Percentiles rank a stretch among this genome's conserved stretches.
phyloP scores from a whole-genome alignment of 2,113 vertebrate species.

The Emydura subglobosa region DNA sequence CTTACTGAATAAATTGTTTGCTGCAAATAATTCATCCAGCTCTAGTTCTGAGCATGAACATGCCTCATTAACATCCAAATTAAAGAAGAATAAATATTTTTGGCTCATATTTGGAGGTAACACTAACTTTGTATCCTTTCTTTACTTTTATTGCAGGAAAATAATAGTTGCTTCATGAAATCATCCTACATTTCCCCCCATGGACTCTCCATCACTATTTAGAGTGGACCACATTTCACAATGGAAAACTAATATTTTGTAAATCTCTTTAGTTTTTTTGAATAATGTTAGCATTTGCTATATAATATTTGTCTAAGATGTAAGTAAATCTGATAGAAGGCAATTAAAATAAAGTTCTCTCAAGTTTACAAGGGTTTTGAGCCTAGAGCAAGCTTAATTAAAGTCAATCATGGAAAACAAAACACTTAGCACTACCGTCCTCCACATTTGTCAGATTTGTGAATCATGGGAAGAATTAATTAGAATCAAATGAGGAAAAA shows the following conservation, averaged over 20 bases:
- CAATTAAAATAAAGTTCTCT: conserved; percentile 76
- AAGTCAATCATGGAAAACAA: conserved; percentile 73
- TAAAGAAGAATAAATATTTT: not conserved
- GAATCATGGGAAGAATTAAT: conserved; percentile 77
- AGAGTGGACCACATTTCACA: not conserved
- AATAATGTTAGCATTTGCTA: conserved; percentile 49
- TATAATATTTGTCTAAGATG: conserved; percentile 66
- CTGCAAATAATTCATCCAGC: not conserved
- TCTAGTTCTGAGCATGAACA: not conserved
- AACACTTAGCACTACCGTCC: conserved; percentile 65
- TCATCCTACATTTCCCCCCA: not conserved
- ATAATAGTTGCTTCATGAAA: not conserved
- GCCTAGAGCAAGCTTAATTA: conserved; percentile 75
- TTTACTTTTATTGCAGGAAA: rapidly evolving
- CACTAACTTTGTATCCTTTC: not conserved
- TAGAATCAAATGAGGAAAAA: conserved; percentile 72
- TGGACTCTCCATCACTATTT: not conserved
- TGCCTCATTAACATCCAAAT: not conserved
- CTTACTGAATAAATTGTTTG: not conserved
- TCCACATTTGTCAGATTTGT: conserved; percentile 74
- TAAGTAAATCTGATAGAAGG: conserved; percentile 71
- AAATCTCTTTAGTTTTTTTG: conserved; percentile 19
- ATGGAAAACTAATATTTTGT: not conserved
- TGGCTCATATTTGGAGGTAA: not conserved
- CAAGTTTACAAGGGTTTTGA: conserved; percentile 66